Evolutionary conservation across 1,140 invertebrate genomes (phyloP), one percentile per base, ranked within the genome.

Genomic region (Drosophila subobscura): DNA sequence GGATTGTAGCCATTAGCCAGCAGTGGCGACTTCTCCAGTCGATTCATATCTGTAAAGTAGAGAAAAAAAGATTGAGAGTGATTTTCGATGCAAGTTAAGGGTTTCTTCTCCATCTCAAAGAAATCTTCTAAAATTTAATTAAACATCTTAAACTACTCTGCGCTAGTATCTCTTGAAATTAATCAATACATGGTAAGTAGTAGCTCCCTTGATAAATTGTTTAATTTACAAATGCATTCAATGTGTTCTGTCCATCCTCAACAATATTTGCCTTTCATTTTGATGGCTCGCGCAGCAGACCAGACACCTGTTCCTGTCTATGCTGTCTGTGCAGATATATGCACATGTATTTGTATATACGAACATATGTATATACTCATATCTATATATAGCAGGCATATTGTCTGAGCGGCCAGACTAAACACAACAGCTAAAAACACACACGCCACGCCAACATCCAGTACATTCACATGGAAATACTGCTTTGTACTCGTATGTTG

Each of bases 1-100:
- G 97, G 97, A 93, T 98, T 98, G 93, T 98, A 98, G 37, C 97
- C 97, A 91, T 98, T 98, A 37, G 97, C 96, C 54, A 98, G 93
- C 5, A 98, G 93, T 16, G 97, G 97, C 23, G 96, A 97, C 92
- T 98, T 98, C 91, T 98, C 97, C 94, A 97, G 92, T 67, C 96
- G 93, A 47, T 96, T 95, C 91, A 97, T 96, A 93, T 97, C 96
- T 96, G 59, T 1, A 27, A 27, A 20, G 33, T 16, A 25, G 5
- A 42, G 94, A 94, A 51, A 90, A 23, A 89, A 70, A 41, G 16
- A 20, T 20, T 20, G 7, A 52, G 6, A 14, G 12, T 14, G 7
- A 52, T 53, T 14, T 22, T 50, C 55, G 33, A 14, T n/a, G 25
- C 22, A 41, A 86, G 61, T 27, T 8, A n/a, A 47, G 3, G 37